A percentile compares a stretch with the other conserved stretches of the same genome.
These are phyloP conservation scores for Xestobium rufovillosum DNA, from an alignment of 2,888 invertebrate species.

Conservation along the genomic window DNA sequence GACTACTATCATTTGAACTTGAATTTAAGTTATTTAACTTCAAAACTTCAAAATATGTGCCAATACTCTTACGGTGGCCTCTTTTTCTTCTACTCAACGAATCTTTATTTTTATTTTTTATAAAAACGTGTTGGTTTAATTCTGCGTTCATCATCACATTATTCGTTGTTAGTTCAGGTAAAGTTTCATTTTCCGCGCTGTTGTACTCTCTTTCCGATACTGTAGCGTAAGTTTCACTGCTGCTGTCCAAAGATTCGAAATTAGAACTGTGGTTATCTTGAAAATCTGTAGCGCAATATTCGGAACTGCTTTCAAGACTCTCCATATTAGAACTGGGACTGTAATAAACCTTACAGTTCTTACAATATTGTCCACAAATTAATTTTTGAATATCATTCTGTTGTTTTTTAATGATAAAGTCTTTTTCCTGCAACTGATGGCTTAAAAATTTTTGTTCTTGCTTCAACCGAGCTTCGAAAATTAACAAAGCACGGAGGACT, in stretches of 20 bases:
- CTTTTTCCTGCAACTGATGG: slow-evolving; percentile 61
- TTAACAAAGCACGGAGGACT: slow-evolving; percentile 61
- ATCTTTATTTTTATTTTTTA: slow-evolving; percentile 36
- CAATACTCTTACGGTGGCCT: background rate
- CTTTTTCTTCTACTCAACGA: slow-evolving; percentile 28
- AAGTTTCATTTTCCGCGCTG: slow-evolving; percentile 40
- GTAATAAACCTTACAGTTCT: slow-evolving; percentile 40
- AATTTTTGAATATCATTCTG: slow-evolving; percentile 61
- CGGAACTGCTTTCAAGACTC: slow-evolving; percentile 40
- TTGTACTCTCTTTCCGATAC: slow-evolving; percentile 36
- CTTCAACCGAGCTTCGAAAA: slow-evolving; percentile 63
- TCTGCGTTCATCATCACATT: slow-evolving; percentile 42
- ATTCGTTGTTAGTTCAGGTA: slow-evolving; percentile 51
- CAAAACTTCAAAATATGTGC: background rate
- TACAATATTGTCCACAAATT: slow-evolving; percentile 46
- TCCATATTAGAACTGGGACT: slow-evolving; percentile 32
- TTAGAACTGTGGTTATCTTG: slow-evolving; percentile 38
- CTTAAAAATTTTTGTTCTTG: slow-evolving; percentile 67
- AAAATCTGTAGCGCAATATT: slow-evolving; percentile 39
- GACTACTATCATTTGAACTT: background rate
- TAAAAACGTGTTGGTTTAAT: slow-evolving; percentile 27
- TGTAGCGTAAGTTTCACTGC: slow-evolving; percentile 40
- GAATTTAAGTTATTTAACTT: slow-evolving; percentile 9
- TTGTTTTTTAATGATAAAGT: slow-evolving; percentile 62
- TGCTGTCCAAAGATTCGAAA: slow-evolving; percentile 40